Evolutionary conservation across 2,888 invertebrate genomes (phyloP).

Genomic region (Cybosia mesomella): DNA sequence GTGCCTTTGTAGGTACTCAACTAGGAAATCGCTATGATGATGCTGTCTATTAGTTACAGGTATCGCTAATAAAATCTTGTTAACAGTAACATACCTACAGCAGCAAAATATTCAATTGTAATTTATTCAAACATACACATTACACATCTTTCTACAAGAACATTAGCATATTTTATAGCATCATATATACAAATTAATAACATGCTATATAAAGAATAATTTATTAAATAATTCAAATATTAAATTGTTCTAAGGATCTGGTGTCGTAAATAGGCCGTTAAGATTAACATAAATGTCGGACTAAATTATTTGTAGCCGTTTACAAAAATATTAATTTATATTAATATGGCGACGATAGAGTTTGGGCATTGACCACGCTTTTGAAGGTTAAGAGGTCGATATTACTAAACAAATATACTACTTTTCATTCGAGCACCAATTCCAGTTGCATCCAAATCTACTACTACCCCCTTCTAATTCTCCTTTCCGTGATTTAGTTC

Average conservation of each 20-base stretch:
- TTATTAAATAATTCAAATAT: slow-evolving; percentile 34
- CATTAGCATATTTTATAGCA: slow-evolving; percentile 33
- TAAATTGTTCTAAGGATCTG: slow-evolving; percentile 29
- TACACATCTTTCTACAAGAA: slow-evolving; percentile 37
- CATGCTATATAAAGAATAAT: neutral
- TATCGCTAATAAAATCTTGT: no score
- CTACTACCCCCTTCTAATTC: no score
- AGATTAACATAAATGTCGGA: slow-evolving; percentile 44
- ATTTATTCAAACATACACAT: slow-evolving; percentile 46
- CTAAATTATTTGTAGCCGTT: slow-evolving; percentile 36
- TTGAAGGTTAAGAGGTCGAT: neutral
- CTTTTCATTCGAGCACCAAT: neutral
- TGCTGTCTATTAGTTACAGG: no score
- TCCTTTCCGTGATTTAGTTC: no score
- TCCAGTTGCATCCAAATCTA: neutral
- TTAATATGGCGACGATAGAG: neutral
- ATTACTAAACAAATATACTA: neutral
- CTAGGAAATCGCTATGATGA: no score
- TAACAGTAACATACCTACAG: neutral
- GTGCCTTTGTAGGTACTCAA: no score
- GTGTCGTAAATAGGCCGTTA: slow-evolving; percentile 37
- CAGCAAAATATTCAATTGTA: slow-evolving; percentile 14
- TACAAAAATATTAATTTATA: neutral
- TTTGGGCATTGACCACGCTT: neutral
- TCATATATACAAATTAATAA: slow-evolving; percentile 11